Conservation (phyloP, 2,113 vertebrate species). For the Regulus satrapa region DNA sequence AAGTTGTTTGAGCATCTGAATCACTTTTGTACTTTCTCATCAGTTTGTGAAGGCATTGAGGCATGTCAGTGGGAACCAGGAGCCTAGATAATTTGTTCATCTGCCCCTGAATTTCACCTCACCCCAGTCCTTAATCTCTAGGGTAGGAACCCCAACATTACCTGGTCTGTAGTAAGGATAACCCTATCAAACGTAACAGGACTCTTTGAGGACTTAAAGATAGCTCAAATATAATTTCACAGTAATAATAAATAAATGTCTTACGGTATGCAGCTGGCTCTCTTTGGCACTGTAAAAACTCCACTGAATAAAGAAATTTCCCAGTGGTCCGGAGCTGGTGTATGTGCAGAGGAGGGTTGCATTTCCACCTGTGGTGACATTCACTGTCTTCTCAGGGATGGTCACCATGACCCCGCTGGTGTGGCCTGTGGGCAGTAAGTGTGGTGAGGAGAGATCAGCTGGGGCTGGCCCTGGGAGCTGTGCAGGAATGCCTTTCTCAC, state of each 20-base stretch:
- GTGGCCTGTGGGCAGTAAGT: conserved; percentile 14
- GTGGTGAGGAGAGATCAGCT: not conserved
- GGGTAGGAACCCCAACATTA: not conserved
- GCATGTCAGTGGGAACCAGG: not conserved
- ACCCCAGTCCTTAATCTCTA: not conserved
- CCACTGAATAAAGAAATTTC: conserved; percentile 61
- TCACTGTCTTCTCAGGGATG: conserved; percentile 16
- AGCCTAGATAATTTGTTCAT: not conserved
- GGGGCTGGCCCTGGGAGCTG: rapidly evolving
- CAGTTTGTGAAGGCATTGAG: not conserved
- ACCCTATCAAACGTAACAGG: not conserved
- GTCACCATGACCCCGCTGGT: not conserved
- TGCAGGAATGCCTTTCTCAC: not conserved
- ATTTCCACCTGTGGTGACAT: conserved; percentile 31
- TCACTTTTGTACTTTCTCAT: not conserved
- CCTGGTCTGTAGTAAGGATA: not conserved
- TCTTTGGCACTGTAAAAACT: conserved; percentile 50
- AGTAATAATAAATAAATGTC: not conserved
- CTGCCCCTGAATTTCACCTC: not conserved
- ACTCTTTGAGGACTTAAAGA: not conserved
- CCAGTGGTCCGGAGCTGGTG: not conserved
- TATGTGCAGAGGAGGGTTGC: conserved; percentile 60
- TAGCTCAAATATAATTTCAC: not conserved
- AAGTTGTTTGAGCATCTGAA: not conserved
- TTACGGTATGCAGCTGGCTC: conserved; percentile 23